phyloP scores from a whole-genome alignment of 2,113 vertebrate genomes.

The Acanthochromis polyacanthus region DNA sequence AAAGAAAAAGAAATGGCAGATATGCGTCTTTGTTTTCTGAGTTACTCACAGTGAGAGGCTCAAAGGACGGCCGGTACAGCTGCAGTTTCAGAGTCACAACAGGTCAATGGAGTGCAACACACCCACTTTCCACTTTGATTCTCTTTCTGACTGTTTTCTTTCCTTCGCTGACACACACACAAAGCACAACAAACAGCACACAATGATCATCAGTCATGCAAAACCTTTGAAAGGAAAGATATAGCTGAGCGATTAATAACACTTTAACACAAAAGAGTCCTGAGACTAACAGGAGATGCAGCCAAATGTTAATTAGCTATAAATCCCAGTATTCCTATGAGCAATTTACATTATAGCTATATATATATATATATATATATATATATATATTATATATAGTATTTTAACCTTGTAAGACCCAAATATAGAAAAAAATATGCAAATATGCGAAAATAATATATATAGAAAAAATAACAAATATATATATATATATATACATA shows the following conservation, averaged over 20 bases:
- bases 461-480: too few relatives aligned
- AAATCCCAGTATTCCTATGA: neutral
- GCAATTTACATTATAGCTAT: too few relatives aligned
- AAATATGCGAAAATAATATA: too few relatives aligned
- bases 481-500: too few relatives aligned
- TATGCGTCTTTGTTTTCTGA: constrained; percentile 23
- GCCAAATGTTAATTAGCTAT: neutral
- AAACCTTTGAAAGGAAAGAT: constrained; percentile 1
- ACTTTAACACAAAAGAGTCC: neutral
- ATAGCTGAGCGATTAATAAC: neutral
- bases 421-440: too few relatives aligned
- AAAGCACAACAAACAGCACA: neutral
- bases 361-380: too few relatives aligned
- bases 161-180: neutral
- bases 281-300: neutral
- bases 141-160: neutral
- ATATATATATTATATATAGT: too few relatives aligned
- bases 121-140: constrained; percentile 35
- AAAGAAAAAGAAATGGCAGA: constrained; percentile 1
- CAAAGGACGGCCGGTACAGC: constrained; percentile 50
- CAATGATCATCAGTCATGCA: neutral
- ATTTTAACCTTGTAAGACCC: too few relatives aligned
- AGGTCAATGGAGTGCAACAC: constrained; percentile 39
- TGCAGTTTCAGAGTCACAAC: constrained; percentile 35
- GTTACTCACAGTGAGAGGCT: constrained; percentile 38